These are phyloP conservation scores for Coelopa frigida DNA, from an alignment of 1,140 invertebrate species.

Conservation along the genomic window DNA sequence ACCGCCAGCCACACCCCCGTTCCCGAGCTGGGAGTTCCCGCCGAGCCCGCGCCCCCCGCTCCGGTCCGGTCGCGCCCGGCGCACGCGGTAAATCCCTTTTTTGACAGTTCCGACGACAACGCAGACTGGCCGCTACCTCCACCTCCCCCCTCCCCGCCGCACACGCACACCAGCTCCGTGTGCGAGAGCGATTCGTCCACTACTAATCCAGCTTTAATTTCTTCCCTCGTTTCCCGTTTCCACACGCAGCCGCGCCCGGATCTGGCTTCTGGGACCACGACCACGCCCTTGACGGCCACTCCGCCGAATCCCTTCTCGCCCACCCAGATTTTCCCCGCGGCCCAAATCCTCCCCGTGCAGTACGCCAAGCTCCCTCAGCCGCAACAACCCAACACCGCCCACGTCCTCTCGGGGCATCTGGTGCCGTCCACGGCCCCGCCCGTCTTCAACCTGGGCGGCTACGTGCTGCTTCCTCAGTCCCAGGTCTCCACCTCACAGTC, in stretches of 20 bases:
- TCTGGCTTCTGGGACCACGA: constrained; percentile 9
- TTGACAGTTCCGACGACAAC: constrained; percentile 37
- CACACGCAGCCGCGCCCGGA: constrained; percentile 20
- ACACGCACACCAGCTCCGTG: constrained; percentile 9
- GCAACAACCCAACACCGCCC: constrained; percentile 38
- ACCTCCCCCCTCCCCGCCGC: constrained; percentile 17
- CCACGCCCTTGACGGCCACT: constrained; percentile 7
- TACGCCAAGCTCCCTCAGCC: constrained; percentile 40
- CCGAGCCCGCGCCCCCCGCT: constrained; percentile 35
- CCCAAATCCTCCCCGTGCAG: constrained; percentile 43
- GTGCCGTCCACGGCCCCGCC: constrained; percentile 6
- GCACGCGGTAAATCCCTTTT: constrained; percentile 39
- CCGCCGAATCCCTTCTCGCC: constrained; percentile 20
- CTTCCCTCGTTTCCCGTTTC: constrained; percentile 18
- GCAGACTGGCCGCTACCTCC: constrained; percentile 40
- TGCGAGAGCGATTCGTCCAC: constrained; percentile 12
- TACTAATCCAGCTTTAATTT: constrained; percentile 2
- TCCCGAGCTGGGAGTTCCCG: constrained; percentile 19
- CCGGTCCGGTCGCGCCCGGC: constrained; percentile 20
- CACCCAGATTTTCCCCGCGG: constrained; percentile 40
- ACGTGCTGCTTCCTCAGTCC: constrained; percentile 28
- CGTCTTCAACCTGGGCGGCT: constrained; percentile 26
- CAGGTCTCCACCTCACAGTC: constrained; percentile 12
- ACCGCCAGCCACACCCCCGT: constrained; percentile 6
- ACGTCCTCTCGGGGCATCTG: constrained; percentile 10